Conservation (phyloP, 1,140 invertebrate species). For the honey bee (Apis mellifera) region Amel_HAv3.1 CM009941.2:15368501-15369000, state of each 20-base stretch:
- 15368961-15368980: conserved; percentile 55
- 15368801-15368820: conserved; percentile 3
- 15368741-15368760: conserved; percentile 71
- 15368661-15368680: conserved; percentile 16
- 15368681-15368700: conserved; percentile 34
- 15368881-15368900: background rate
- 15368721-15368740: conserved; percentile 56
- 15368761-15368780: conserved; percentile 68
- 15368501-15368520: background rate
- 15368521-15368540: background rate
- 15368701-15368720: conserved; percentile 40
- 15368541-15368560: background rate
- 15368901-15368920: background rate
- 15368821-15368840: conserved; percentile 3
- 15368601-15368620: background rate
- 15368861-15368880: conserved; percentile 10
- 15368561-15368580: background rate
- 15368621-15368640: background rate
- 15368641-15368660: background rate
- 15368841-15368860: conserved; percentile 8
- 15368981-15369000: conserved; percentile 22
- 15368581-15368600: background rate
- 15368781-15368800: conserved; percentile 45
- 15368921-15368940: conserved; percentile 28
- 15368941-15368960: conserved; percentile 44